Evolutionary conservation across 2,797 vertebrate species (phyloP).

Genomic region (Tragopan temminckii): DNA sequence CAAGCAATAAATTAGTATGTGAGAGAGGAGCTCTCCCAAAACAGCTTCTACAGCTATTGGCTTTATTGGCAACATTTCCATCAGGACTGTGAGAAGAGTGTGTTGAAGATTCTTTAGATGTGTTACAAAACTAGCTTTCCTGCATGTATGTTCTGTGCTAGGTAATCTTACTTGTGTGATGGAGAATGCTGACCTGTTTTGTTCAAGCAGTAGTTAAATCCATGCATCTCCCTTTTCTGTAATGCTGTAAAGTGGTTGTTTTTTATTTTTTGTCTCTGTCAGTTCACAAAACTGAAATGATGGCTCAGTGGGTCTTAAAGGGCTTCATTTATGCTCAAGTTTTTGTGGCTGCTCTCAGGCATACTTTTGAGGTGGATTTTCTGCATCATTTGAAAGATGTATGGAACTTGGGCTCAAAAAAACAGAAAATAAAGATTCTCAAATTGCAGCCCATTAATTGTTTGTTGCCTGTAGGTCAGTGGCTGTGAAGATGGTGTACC

Average conservation of each 20-base stretch:
- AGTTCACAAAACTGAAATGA: neutral
- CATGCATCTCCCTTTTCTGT: neutral
- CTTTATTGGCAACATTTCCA: neutral
- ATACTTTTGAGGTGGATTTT: neutral
- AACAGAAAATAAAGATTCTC: neutral
- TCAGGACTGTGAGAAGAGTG: neutral
- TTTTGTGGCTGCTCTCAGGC: neutral
- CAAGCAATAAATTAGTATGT: neutral
- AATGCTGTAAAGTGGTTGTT: neutral
- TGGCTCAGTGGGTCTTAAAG: neutral
- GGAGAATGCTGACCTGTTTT: neutral
- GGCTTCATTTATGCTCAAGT: neutral
- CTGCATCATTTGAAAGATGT: neutral
- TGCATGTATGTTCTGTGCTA: neutral
- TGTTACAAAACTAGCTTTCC: neutral
- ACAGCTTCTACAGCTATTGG: neutral
- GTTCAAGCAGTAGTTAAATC: neutral
- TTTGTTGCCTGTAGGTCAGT: neutral
- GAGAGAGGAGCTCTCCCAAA: neutral
- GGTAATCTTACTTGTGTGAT: accelerated
- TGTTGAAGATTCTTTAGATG: neutral
- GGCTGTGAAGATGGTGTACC: neutral
- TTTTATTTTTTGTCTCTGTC: neutral
- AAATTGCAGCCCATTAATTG: accelerated
- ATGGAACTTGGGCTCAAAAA: neutral